Evolutionary conservation across 2,888 invertebrate genomes (phyloP), one percentile per base, ranked within the genome.

Genomic region (Chrysolina haemoptera): DNA sequence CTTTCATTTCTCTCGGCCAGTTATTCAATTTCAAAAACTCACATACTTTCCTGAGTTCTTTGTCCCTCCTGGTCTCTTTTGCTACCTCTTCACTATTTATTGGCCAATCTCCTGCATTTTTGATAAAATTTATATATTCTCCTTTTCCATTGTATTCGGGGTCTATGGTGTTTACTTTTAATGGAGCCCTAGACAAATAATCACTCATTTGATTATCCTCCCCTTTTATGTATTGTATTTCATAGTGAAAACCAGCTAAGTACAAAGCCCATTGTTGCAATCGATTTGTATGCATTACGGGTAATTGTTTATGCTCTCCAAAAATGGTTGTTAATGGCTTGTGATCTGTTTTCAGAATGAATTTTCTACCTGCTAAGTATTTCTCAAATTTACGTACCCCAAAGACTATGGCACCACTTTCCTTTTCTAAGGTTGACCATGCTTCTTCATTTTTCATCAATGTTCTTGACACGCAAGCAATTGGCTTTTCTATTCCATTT

Each of bases 221-320:
- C n/a, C 76, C 66, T 68, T 77, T 74, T 41, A 77, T 73, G 65
- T 75, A 64, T 64, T 74, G 50, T 0, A 80, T 68, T 62, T 69
- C 70, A 71, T 75, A 77, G 66, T 75, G 43, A 68, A 79, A 79
- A 59, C 64, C 67, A 27, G 74, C 70, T 50, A 78, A 68, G 62
- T 71, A 80, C 16, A 74, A 59, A 14, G 84, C 82, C 84, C 84
- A 86, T 62, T 84, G 73, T 68, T 85, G 84, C 3, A 86, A 62
- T 71, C 86, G 68, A 18, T 82, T 82, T 18, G 85, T 83, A 43
- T 84, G 84, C 83, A 86, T 83, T 50, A 76, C 74, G 9, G 85
- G 84, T 16, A 85, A 78, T 8, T 83, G 82, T 76, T 83, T 84
- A 5, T 83, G 76, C 70, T 81, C 83, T 3, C 81, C 83, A 59